A percentile compares a stretch with the other conserved stretches of the same genome.
These are phyloP conservation scores for Lampris megalopsis DNA, from an alignment of 2,113 vertebrate species.

Conservation along the genomic window DNA sequence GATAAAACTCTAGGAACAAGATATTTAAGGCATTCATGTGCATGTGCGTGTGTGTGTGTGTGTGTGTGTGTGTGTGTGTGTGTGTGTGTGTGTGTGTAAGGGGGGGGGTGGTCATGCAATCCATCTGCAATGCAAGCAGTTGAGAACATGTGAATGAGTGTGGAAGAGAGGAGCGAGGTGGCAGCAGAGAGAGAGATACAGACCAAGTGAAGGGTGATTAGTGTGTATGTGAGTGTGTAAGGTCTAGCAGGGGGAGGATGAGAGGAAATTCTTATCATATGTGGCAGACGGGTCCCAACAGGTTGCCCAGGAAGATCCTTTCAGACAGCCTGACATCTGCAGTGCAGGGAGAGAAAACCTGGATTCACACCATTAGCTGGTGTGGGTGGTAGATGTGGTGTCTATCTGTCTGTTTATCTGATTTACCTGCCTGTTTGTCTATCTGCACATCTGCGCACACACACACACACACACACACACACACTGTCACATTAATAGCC, in stretches of 20 bases:
- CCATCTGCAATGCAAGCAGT: background rate
- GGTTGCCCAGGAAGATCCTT: background rate
- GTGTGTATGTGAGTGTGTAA: slow-evolving; percentile 31
- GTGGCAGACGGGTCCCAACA: slow-evolving; percentile 57
- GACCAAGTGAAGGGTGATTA: slow-evolving; percentile 3
- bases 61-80: too few relatives aligned
- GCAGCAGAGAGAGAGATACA: background rate
- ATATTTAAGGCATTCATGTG: too few relatives aligned
- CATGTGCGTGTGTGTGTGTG: too few relatives aligned
- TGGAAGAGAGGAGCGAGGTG: background rate
- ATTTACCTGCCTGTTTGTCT: background rate
- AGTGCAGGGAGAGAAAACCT: background rate
- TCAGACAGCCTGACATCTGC: slow-evolving; percentile 9
- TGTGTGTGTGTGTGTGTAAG: slow-evolving; percentile 38
- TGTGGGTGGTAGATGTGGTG: too few relatives aligned
- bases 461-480: too few relatives aligned
- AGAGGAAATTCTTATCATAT: slow-evolving; percentile 60
- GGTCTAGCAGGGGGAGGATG: slow-evolving; percentile 30
- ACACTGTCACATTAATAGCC: too few relatives aligned
- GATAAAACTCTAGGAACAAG: too few relatives aligned
- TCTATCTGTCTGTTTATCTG: background rate
- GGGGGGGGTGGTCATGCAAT: background rate
- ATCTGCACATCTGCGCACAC: background rate
- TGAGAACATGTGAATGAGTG: slow-evolving; percentile 23
- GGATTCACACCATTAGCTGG: background rate